These are phyloP conservation scores for Drosophila seguyi DNA, from an alignment of 1,140 invertebrate species.

Conservation along the genomic window DNA sequence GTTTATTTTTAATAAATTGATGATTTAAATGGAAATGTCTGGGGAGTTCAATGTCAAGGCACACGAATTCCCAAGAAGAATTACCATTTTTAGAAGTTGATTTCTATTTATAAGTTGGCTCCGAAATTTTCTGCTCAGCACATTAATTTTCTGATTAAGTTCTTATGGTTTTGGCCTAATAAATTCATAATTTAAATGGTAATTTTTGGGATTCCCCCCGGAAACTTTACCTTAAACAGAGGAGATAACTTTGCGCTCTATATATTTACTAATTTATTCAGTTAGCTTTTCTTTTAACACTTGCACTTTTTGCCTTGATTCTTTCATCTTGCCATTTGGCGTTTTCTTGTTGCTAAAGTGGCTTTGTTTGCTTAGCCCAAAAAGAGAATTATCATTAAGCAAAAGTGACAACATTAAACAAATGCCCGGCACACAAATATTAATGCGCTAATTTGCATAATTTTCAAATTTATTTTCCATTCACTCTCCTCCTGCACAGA, in stretches of 20 bases:
- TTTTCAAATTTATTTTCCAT: slow-evolving; percentile 70
- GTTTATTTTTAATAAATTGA: slow-evolving; percentile 15
- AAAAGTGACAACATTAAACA: slow-evolving; percentile 58
- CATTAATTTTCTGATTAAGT: slow-evolving; percentile 5
- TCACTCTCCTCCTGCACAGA: slow-evolving; percentile 35
- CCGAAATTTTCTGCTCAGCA: background rate
- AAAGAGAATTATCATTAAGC: slow-evolving; percentile 49
- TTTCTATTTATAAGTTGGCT: slow-evolving; percentile 8
- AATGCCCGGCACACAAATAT: slow-evolving; percentile 60
- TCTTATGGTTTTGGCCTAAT: background rate
- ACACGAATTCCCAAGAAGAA: background rate
- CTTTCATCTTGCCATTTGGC: slow-evolving; percentile 16
- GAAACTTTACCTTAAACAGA: background rate
- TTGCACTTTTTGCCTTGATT: slow-evolving; percentile 8
- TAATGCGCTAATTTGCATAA: slow-evolving; percentile 71
- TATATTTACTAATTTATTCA: slow-evolving; percentile 1
- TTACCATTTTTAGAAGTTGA: slow-evolving; percentile 4
- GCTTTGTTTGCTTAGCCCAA: slow-evolving; percentile 31
- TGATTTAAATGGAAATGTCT: slow-evolving; percentile 13
- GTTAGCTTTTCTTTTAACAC: slow-evolving; percentile 9
- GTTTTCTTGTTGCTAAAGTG: slow-evolving; percentile 27
- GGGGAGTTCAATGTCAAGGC: slow-evolving; percentile 8
- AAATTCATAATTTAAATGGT: slow-evolving; percentile 19
- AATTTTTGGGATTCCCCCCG: slow-evolving; percentile 1
- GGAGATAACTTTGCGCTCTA: slow-evolving; percentile 2